A percentile compares a stretch with the other conserved stretches of the same genome.
phyloP scores from a whole-genome alignment of 1,140 invertebrate species.

The Caenorhabditis inopinata region DNA sequence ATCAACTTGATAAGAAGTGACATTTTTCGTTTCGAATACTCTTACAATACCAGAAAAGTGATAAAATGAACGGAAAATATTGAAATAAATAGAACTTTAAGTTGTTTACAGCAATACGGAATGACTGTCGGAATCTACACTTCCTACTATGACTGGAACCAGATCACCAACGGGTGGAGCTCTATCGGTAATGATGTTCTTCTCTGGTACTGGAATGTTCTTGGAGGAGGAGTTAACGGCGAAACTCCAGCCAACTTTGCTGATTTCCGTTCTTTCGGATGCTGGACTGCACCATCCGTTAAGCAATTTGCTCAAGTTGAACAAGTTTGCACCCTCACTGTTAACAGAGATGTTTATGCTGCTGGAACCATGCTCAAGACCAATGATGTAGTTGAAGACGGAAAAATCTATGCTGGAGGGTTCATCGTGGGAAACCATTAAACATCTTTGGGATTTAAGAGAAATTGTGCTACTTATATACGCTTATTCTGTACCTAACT shows the following conservation, averaged over 20 bases:
- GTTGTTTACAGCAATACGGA: conserved; percentile 29
- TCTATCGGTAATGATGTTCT: conserved; percentile 31
- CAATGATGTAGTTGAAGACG: neutral
- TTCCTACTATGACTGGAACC: conserved; percentile 18
- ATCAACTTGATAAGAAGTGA: too few species aligned
- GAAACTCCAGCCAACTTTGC: conserved; percentile 28
- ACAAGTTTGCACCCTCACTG: neutral
- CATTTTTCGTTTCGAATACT: too few species aligned
- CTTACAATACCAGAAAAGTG: too few species aligned
- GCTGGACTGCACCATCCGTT: conserved; percentile 15
- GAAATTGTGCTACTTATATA: neutral
- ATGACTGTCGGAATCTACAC: conserved; percentile 37
- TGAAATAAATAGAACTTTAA: neutral
- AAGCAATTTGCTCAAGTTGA: conserved; percentile 41
- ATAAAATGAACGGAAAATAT: neutral
- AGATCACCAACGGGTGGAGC: conserved; percentile 31
- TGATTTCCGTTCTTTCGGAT: conserved; percentile 28
- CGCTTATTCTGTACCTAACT: neutral
- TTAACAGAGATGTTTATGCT: conserved; percentile 31
- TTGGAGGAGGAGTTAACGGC: conserved; percentile 28
- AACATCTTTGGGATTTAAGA: too few species aligned
- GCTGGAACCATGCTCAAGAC: conserved; percentile 8
- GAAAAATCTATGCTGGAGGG: conserved; percentile 1
- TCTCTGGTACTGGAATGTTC: conserved; percentile 36
- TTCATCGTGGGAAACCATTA: neutral